These are phyloP conservation scores for Carlito syrichta DNA, from an alignment of 2,113 vertebrate species.

Conservation along the genomic window DNA sequence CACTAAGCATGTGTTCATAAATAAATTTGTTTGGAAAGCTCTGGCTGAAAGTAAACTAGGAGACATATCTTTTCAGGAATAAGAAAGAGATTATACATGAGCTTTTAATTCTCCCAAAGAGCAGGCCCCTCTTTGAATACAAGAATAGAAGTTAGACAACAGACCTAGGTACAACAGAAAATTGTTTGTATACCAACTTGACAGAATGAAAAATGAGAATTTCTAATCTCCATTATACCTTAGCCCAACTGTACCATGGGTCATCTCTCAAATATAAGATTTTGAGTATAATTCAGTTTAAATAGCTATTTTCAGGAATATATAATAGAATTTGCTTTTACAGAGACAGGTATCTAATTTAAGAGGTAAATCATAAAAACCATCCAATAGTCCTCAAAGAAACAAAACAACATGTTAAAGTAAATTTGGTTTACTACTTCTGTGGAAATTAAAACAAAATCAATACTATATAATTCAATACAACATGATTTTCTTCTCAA, in stretches of 20 bases:
- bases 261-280: neutral
- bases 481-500: conserved; percentile 4
- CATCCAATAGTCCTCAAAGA: neutral
- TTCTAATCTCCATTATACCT: neutral
- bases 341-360: neutral
- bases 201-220: neutral
- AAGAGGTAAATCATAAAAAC: neutral
- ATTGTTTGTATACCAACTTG: neutral
- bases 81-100: neutral
- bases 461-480: conserved; percentile 4
- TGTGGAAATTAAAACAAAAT: neutral
- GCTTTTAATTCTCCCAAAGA: neutral
- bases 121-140: neutral
- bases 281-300: neutral
- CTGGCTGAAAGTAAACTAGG: neutral
- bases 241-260: neutral
- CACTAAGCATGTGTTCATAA: neutral
- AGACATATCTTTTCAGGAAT: neutral
- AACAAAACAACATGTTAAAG: neutral
- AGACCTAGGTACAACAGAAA: neutral
- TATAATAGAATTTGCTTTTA: neutral
- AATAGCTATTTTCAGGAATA: neutral
- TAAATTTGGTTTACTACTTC: neutral
- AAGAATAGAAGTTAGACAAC: neutral
- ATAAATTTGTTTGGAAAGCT: neutral